A percentile compares a stretch with the other conserved stretches of the same genome.
Conservation (phyloP, 2,888 invertebrate genomes). For the Quadriops clusia region DNA sequence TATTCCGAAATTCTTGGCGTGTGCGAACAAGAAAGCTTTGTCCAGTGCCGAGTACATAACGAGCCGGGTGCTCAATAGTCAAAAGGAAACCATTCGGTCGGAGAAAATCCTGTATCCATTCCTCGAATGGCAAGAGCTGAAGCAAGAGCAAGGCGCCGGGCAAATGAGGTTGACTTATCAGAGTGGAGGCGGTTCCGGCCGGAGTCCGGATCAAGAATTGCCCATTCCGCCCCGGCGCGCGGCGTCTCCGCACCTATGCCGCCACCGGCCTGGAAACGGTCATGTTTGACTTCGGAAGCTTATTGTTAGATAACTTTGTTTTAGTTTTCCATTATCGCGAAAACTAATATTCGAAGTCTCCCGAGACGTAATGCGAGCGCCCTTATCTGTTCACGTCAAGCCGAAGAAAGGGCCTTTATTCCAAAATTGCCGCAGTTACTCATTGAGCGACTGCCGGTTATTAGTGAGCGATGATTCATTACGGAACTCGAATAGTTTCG, state of each 20-base stretch:
- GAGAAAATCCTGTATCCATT: too few relatives aligned
- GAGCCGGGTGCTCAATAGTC: too few relatives aligned
- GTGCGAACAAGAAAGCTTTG: conserved; percentile 4
- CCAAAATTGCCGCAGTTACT: conserved; percentile 15
- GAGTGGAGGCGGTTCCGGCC: conserved; percentile 20
- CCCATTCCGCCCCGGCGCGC: conserved; percentile 21
- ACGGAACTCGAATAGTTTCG: too few relatives aligned
- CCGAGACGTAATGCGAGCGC: conserved; percentile 6
- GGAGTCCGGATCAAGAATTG: conserved; percentile 22
- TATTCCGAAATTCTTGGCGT: conserved; percentile 6
- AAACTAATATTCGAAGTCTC: conserved; percentile 16
- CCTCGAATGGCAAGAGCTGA: too few relatives aligned
- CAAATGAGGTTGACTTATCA: conserved; percentile 23
- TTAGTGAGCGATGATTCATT: conserved; percentile 15
- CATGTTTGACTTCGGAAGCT: conserved; percentile 22
- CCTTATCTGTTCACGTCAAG: conserved; percentile 18
- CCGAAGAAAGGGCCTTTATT: conserved; percentile 15
- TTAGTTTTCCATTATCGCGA: conserved; percentile 20
- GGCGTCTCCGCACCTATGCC: too few relatives aligned
- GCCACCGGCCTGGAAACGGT: conserved; percentile 23
- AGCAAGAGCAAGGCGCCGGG: conserved; percentile 13
- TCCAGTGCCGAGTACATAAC: too few relatives aligned
- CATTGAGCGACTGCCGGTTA: conserved; percentile 14
- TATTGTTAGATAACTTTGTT: conserved; percentile 21
- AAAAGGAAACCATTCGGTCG: too few relatives aligned